Evolutionary conservation across 2,888 invertebrate species (phyloP).

Genomic region (Petrolisthes cinctipes): DNA sequence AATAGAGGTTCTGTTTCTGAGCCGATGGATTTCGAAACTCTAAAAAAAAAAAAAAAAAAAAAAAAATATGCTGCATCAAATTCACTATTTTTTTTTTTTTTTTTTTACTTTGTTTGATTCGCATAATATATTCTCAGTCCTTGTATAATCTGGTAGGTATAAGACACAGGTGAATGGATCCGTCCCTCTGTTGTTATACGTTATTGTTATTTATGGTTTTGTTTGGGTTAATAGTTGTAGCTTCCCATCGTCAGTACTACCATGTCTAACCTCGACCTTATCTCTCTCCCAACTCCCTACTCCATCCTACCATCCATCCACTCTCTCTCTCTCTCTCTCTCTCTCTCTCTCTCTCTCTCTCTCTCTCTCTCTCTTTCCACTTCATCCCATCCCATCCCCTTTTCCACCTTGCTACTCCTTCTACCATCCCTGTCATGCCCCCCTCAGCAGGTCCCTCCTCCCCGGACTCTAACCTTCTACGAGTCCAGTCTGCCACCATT

Average conservation of each 20-base stretch:
- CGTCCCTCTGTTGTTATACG: background rate
- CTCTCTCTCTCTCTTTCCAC: background rate
- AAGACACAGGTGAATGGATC: too few species aligned
- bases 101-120: too few species aligned
- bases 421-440: background rate
- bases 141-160: too few species aligned
- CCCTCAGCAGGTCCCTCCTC: constrained; percentile 75
- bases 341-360: background rate
- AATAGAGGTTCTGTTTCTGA: too few species aligned
- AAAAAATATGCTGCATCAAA: too few species aligned
- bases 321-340: background rate
- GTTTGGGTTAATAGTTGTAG: background rate
- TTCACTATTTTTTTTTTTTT: too few species aligned
- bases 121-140: too few species aligned
- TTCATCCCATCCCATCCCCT: background rate
- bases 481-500: constrained; percentile 85
- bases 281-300: background rate
- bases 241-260: background rate
- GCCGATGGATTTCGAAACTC: too few species aligned
- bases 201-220: background rate
- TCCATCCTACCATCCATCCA: background rate
- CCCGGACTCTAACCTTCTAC: constrained; percentile 87
- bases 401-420: background rate
- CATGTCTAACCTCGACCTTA: background rate
- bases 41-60: too few species aligned